Percentiles rank a stretch among this genome's conserved stretches.
Conservation (phyloP, 1,140 invertebrate genomes). For the Diprion similis region DNA sequence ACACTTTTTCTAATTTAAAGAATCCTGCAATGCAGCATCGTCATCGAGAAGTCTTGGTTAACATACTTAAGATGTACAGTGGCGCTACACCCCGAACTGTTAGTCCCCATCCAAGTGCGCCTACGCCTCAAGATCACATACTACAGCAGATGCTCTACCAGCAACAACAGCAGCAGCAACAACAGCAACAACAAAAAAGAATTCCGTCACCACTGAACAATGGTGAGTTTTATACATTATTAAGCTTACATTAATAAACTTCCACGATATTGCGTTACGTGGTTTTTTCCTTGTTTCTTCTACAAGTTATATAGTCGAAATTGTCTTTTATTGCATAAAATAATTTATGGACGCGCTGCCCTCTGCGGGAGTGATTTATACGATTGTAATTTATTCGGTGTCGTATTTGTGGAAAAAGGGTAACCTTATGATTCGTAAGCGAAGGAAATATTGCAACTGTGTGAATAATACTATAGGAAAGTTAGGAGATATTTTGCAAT, state of each 20-base stretch:
- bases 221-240: slow-evolving; percentile 41
- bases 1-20: slow-evolving; percentile 36
- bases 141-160: slow-evolving; percentile 56
- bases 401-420: no score
- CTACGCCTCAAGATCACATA: slow-evolving; percentile 53
- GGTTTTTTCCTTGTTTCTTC: no score
- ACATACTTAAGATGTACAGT: slow-evolving; percentile 69
- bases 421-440: no score
- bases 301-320: no score
- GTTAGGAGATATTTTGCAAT: no score
- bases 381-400: no score
- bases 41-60: slow-evolving; percentile 74
- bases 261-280: no score
- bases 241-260: slow-evolving; percentile 11
- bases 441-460: no score
- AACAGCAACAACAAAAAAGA: slow-evolving; percentile 50
- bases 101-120: slow-evolving; percentile 59
- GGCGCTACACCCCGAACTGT: slow-evolving; percentile 60
- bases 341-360: no score
- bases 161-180: slow-evolving; percentile 52
- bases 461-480: no score
- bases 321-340: no score
- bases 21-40: slow-evolving; percentile 75
- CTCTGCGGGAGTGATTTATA: no score
- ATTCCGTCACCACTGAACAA: slow-evolving; percentile 63